Conservation (phyloP, 2,113 vertebrate species). For the Platycercus adscitus region DNA sequence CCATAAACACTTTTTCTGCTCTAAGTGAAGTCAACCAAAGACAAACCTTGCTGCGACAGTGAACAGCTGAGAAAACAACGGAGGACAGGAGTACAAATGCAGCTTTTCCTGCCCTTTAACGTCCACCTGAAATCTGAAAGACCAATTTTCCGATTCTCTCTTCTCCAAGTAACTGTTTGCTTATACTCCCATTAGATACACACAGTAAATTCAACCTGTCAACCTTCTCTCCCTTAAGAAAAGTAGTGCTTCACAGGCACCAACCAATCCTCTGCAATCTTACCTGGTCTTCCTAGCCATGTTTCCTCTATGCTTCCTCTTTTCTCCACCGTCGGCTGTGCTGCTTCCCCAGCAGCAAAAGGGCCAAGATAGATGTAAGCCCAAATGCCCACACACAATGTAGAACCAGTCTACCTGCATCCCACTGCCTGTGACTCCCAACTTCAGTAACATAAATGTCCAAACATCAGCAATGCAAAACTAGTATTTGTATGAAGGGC, state of each 20-base stretch:
- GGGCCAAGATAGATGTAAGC: neutral
- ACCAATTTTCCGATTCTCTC: neutral
- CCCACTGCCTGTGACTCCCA: rapidly evolving
- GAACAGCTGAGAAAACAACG: neutral
- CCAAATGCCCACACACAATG: rapidly evolving
- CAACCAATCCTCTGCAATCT: neutral
- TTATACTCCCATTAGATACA: neutral
- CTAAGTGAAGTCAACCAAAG: neutral
- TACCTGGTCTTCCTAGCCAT: neutral
- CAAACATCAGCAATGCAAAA: neutral
- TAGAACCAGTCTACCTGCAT: neutral
- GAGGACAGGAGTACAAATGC: neutral
- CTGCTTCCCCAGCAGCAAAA: neutral
- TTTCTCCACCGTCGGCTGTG: neutral
- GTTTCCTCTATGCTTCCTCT: neutral
- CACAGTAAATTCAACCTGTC: neutral
- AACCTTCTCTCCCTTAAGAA: neutral
- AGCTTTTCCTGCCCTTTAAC: neutral
- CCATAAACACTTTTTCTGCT: neutral
- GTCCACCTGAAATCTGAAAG: neutral
- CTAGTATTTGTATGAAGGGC: neutral
- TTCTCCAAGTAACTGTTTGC: neutral
- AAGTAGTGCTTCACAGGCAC: neutral
- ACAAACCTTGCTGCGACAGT: neutral
- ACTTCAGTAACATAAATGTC: neutral